Evolutionary conservation across 2,113 vertebrate species (phyloP).

Genomic region (Vireo altiloquus): DNA sequence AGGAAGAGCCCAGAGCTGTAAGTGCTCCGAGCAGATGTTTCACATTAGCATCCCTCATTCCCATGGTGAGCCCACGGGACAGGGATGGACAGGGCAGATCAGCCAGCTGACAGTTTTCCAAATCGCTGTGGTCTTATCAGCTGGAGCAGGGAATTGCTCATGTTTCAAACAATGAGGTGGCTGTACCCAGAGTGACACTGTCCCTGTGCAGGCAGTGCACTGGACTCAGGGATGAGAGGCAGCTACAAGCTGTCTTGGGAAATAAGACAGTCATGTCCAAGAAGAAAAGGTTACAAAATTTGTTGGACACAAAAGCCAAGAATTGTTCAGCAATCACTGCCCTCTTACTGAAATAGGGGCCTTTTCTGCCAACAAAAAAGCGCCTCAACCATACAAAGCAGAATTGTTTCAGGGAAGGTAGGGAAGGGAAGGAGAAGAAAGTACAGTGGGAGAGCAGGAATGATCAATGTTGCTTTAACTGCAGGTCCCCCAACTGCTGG

Average conservation of each 20-base stretch:
- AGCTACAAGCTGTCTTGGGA: not conserved
- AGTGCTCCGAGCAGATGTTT: not conserved
- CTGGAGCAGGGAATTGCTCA: accelerated
- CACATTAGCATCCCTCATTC: not conserved
- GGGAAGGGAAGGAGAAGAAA: not conserved
- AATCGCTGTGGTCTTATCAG: not conserved
- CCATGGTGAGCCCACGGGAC: not conserved
- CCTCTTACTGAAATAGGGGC: not conserved
- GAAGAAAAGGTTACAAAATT: not conserved
- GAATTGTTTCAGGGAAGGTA: not conserved
- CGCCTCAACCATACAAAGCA: not conserved
- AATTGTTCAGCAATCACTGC: not conserved
- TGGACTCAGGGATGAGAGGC: accelerated
- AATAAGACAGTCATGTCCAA: not conserved
- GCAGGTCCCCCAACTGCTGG: not conserved
- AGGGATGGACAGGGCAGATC: not conserved
- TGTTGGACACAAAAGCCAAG: not conserved
- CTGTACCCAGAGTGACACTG: not conserved
- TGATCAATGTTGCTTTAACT: not conserved
- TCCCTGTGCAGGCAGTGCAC: accelerated
- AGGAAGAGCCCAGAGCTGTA: not conserved
- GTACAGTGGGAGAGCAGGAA: not conserved
- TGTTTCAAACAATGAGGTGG: not conserved
- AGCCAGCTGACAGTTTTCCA: not conserved
- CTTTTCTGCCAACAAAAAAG: not conserved